A percentile compares a stretch with the other conserved stretches of the same genome.
Conservation (phyloP, 1,140 invertebrate species). For the Sinella curviseta region DNA sequence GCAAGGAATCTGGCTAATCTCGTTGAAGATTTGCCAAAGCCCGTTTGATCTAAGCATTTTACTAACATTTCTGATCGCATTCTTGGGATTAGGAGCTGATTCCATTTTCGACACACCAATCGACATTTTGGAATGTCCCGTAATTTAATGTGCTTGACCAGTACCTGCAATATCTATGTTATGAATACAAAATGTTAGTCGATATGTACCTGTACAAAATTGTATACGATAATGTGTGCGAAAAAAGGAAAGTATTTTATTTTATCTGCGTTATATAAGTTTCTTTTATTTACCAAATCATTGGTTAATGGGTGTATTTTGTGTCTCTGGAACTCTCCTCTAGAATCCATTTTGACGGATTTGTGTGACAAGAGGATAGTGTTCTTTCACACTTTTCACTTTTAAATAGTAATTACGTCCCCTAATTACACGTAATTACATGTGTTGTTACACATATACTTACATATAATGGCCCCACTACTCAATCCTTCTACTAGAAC, state of each 20-base stretch:
- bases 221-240: too few species aligned
- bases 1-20: conserved; percentile 24
- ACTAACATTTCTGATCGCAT: conserved; percentile 21
- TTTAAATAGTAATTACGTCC: not conserved
- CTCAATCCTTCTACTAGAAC: too few species aligned
- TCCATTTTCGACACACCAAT: conserved; percentile 33
- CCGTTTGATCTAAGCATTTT: conserved; percentile 10
- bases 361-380: not conserved
- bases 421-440: not conserved
- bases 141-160: conserved; percentile 21
- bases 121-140: conserved; percentile 31
- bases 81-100: conserved; percentile 17
- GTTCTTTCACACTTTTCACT: too few species aligned
- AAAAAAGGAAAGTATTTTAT: not conserved
- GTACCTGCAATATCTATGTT: conserved; percentile 23
- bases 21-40: conserved; percentile 6
- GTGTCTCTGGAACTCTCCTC: not conserved
- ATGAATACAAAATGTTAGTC: not conserved
- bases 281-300: conserved; percentile 30
- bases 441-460: too few species aligned
- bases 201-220: not conserved
- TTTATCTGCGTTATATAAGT: not conserved
- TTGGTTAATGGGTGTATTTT: conserved; percentile 24
- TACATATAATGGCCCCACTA: too few species aligned
- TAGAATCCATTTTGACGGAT: not conserved